A percentile compares a stretch with the other conserved stretches of the same genome.
phyloP scores from a whole-genome alignment of 37 sponge, comb jelly and placozoan species.

The Theonella swinhoei region DNA sequence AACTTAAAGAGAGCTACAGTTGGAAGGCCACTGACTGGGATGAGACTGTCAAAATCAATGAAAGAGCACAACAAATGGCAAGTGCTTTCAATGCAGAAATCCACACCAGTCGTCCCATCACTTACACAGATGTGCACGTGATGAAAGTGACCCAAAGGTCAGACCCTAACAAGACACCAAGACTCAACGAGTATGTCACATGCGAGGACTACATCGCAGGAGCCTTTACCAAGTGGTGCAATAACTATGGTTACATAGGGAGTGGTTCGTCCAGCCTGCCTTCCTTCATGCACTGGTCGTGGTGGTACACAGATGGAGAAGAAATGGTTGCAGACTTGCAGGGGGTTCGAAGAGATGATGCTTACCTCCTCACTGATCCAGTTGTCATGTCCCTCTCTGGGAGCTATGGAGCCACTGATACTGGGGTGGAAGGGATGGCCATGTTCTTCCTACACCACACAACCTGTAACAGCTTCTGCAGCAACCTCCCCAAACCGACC shows the following conservation, averaged over 20 bases:
- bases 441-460: conserved; percentile 60
- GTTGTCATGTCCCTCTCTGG: conserved; percentile 16
- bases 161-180: not conserved
- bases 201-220: conserved; percentile 59
- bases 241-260: conserved; percentile 54
- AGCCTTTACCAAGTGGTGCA: conserved; percentile 50
- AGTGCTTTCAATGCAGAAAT: conserved; percentile 9
- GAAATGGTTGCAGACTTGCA: conserved; percentile 57
- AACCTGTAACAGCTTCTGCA: conserved; percentile 42
- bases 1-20: conserved; percentile 28
- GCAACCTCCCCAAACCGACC: conserved; percentile 15
- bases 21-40: conserved; percentile 56
- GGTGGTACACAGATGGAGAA: conserved; percentile 52
- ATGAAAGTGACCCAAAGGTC: not conserved
- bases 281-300: conserved; percentile 63
- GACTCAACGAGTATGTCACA: conserved; percentile 26
- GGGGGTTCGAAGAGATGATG: conserved; percentile 33
- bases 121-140: conserved; percentile 31
- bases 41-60: conserved; percentile 7
- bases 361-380: conserved; percentile 55
- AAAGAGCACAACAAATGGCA: conserved; percentile 35
- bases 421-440: conserved; percentile 56
- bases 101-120: not conserved
- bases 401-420: conserved; percentile 52
- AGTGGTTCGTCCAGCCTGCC: conserved; percentile 19